A percentile compares a stretch with the other conserved stretches of the same genome.
These are phyloP conservation scores for Arctia plantaginis DNA, from an alignment of 2,888 invertebrate species.

Conservation along the genomic window DNA sequence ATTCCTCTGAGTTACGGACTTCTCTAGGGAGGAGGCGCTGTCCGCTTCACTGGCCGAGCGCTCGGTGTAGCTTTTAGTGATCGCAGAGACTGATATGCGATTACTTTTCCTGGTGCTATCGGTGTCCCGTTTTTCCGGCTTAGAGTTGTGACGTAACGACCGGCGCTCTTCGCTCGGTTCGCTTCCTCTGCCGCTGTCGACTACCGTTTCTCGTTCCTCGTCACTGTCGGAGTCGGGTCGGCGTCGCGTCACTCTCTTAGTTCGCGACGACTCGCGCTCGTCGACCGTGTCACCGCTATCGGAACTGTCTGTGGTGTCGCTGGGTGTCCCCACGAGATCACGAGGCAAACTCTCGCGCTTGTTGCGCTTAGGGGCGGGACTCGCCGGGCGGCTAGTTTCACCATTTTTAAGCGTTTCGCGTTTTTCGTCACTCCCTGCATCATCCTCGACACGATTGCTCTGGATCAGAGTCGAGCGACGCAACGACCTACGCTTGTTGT, in stretches of 20 bases:
- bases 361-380: background rate
- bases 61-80: background rate
- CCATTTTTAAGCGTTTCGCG: background rate
- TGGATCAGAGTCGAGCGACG: background rate
- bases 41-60: background rate
- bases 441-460: background rate
- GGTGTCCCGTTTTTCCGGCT: background rate
- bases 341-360: background rate
- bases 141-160: background rate
- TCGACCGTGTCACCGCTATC: no score
- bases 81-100: background rate
- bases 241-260: background rate
- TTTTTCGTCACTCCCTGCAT: background rate
- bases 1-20: background rate
- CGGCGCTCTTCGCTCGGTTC: background rate
- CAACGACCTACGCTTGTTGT: background rate
- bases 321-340: background rate
- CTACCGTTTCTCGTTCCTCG: background rate
- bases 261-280: background rate
- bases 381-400: background rate
- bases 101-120: background rate
- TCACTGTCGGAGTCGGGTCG: background rate
- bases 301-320: background rate
- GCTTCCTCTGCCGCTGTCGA: background rate
- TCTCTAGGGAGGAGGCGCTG: background rate